Conservation (phyloP, 2,113 vertebrate species). For the Trematocara zebra region DNA sequence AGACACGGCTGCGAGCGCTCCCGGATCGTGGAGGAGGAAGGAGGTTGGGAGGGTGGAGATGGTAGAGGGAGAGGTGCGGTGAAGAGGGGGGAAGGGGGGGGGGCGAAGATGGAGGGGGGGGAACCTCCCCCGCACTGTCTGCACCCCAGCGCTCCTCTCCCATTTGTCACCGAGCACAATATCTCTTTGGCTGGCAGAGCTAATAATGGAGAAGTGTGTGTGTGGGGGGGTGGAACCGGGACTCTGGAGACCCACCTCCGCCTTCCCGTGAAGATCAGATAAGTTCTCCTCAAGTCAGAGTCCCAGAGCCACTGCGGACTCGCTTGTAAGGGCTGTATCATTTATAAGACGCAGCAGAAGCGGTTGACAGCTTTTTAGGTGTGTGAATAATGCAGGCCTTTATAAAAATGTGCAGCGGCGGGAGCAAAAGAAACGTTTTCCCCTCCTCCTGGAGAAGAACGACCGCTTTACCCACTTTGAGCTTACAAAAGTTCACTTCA, state of each 20-base stretch:
- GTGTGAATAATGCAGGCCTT: constrained; percentile 38
- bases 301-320: neutral
- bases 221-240: constrained; percentile 14
- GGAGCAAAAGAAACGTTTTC: neutral
- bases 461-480: neutral
- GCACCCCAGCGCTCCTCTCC: constrained; percentile 29
- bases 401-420: constrained; percentile 2
- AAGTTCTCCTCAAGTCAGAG: constrained; percentile 43
- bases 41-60: neutral
- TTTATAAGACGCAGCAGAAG: constrained; percentile 33
- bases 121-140: constrained; percentile 56
- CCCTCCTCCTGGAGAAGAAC: neutral
- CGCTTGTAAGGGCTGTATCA: constrained; percentile 20
- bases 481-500: constrained; percentile 19
- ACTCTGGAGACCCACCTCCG: constrained; percentile 59
- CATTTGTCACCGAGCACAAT: constrained; percentile 69
- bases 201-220: constrained; percentile 58
- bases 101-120: neutral
- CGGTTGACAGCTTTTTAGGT: constrained; percentile 41
- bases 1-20: constrained; percentile 17
- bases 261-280: constrained; percentile 54
- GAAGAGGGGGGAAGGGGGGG: neutral
- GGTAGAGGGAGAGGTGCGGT: neutral
- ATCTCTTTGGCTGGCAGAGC: constrained; percentile 67
- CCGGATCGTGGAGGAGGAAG: neutral